These are phyloP conservation scores for Caenorhabditis uteleia DNA, from an alignment of 2,888 invertebrate genomes.

Conservation along the genomic window DNA sequence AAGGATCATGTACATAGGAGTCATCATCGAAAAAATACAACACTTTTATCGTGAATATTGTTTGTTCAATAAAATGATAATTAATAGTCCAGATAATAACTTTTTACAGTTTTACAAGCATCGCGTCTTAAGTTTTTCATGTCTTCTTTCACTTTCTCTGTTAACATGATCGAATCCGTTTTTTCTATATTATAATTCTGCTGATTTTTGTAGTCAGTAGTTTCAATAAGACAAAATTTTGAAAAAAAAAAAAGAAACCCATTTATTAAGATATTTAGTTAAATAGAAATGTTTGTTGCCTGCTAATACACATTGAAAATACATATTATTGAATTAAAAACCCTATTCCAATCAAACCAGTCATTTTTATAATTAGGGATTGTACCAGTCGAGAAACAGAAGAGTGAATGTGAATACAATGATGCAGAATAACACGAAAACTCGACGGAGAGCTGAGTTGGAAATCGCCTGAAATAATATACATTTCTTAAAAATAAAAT, in stretches of 20 bases:
- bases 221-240: too few relatives aligned
- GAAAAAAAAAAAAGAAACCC: background rate
- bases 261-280: background rate
- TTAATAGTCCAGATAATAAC: background rate
- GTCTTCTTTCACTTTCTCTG: too few relatives aligned
- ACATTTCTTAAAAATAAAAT: conserved; percentile 19
- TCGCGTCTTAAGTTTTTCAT: too few relatives aligned
- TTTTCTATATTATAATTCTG: too few relatives aligned
- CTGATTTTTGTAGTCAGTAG: too few relatives aligned
- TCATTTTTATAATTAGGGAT: conserved; percentile 71
- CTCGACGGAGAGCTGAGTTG: conserved; percentile 92
- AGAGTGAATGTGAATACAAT: conserved; percentile 93
- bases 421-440: conserved; percentile 92
- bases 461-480: conserved; percentile 87
- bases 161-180: too few relatives aligned
- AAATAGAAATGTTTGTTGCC: too few relatives aligned
- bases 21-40: background rate
- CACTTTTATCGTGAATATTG: background rate
- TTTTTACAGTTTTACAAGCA: too few relatives aligned
- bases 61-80: too few relatives aligned
- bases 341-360: background rate
- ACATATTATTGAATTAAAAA: background rate
- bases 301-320: background rate
- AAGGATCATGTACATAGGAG: background rate
- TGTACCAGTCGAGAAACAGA: conserved; percentile 97